Evolutionary conservation across 2,797 vertebrate genomes (phyloP), one percentile per base, ranked within the genome.

Genomic region (Malacoctenus gilli): DNA sequence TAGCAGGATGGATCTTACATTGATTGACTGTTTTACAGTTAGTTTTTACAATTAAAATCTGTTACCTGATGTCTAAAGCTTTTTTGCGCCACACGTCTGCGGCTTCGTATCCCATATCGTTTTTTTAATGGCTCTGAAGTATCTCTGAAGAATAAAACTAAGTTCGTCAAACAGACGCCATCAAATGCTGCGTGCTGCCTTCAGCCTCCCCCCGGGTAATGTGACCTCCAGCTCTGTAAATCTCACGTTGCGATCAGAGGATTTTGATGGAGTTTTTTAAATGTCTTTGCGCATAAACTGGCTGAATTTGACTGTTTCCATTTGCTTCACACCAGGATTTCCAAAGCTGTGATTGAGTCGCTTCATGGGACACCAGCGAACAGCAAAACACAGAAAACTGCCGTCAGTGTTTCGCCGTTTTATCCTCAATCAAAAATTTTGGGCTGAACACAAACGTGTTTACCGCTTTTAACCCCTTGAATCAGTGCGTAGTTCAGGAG

Each of bases 281-380:
- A 32, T 14, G 4, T 39, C 4, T 31, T 20, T 39, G 11, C 5
- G 13, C n/a, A 30, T 6, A 31, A 30, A 42, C 31, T 37, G 19
- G 0, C 14, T 50, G 30, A 28, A 9, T 20, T 42, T 14, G 6
- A 23, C 21, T 9, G 8, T 42, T 40, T 41, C 40, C 59, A 57
- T 58, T 41, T 47, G 7, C 12, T 43, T 58, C 41, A 42, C 46
- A n/a, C 40, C 37, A 35, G 5, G 6, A 11, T 43, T 50, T 35
- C 34, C 19, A 39, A 9, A 46, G 28, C 28, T 16, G 28, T 43
- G 54, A n/a, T 5, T 44, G 44, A 7, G 31, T 15, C 2, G 9
- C 25, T 9, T 4, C 28, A 16, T 7, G 28, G 34, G 21, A n/a
- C n/a, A n/a, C n/a, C n/a, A n/a, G 22, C 16, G 28, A 18, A 44